A percentile compares a stretch with the other conserved stretches of the same genome.
These are phyloP conservation scores for Camarhynchus parvulus DNA, from an alignment of 2,113 vertebrate species.

Conservation along the genomic window DNA sequence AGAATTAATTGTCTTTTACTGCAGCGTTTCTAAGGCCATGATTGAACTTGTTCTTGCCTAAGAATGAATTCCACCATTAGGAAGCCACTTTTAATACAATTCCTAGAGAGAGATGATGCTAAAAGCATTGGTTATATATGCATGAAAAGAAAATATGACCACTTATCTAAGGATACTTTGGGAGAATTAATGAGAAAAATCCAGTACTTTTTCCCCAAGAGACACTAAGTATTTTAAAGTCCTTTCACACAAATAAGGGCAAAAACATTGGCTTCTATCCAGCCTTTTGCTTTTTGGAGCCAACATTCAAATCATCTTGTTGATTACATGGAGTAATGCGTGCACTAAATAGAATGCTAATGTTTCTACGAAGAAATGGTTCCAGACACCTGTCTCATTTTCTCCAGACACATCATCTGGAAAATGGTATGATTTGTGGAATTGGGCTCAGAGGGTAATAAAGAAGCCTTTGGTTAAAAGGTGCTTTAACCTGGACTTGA, in stretches of 20 bases:
- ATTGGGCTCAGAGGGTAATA: not conserved
- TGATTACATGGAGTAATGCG: not conserved
- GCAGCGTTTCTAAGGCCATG: accelerated
- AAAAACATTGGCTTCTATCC: not conserved
- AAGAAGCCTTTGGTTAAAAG: not conserved
- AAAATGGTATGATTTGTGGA: constrained; percentile 1
- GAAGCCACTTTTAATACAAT: not conserved
- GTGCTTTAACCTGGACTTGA: not conserved
- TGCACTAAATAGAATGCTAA: constrained; percentile 26
- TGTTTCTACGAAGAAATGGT: not conserved
- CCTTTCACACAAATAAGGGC: not conserved
- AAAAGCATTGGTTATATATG: not conserved
- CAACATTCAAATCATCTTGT: not conserved
- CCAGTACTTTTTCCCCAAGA: not conserved
- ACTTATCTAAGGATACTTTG: not conserved
- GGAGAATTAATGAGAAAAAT: not conserved
- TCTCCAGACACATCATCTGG: constrained; percentile 5
- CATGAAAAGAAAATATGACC: not conserved
- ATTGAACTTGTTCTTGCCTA: not conserved
- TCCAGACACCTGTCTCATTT: constrained; percentile 42
- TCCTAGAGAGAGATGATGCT: not conserved
- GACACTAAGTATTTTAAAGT: not conserved
- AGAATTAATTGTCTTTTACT: not conserved
- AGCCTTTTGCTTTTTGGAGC: not conserved
- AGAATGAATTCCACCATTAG: not conserved